These are phyloP conservation scores for Thinocorus orbignyianus DNA, from an alignment of 2,113 vertebrate species.

Conservation along the genomic window DNA sequence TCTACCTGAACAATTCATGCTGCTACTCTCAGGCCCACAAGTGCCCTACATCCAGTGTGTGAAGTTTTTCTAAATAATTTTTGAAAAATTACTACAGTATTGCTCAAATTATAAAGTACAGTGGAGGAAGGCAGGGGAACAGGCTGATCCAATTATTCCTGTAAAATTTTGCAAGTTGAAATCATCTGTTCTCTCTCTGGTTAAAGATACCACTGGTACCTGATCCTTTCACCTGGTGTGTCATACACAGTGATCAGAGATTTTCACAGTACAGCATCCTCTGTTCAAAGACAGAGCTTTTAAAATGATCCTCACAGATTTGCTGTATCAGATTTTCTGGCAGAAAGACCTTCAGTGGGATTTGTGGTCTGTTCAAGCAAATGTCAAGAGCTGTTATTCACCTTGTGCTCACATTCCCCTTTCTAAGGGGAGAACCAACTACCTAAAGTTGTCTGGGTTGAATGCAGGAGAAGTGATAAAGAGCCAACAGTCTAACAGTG, in stretches of 20 bases:
- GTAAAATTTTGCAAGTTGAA: not conserved
- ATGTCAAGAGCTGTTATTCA: not conserved
- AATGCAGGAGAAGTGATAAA: not conserved
- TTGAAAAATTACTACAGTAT: not conserved
- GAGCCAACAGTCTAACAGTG: not conserved
- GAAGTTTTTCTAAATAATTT: not conserved
- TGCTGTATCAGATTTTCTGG: not conserved
- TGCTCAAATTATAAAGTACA: not conserved
- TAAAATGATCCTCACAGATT: not conserved
- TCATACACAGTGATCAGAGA: not conserved
- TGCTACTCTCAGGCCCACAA: not conserved
- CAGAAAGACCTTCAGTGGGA: not conserved
- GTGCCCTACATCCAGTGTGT: not conserved
- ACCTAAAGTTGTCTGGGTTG: not conserved
- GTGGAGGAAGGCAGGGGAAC: not conserved
- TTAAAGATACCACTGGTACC: not conserved
- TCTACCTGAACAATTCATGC: not conserved
- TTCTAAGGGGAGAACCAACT: not conserved
- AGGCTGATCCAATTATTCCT: not conserved
- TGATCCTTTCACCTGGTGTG: not conserved
- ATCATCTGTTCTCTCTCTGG: not conserved
- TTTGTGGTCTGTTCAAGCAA: not conserved
- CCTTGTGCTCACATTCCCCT: not conserved
- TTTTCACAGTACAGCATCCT: not conserved
- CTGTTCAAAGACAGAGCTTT: conserved; percentile 16